Conservation (phyloP, 1,140 invertebrate species). For the Melitaea cinxia region DNA sequence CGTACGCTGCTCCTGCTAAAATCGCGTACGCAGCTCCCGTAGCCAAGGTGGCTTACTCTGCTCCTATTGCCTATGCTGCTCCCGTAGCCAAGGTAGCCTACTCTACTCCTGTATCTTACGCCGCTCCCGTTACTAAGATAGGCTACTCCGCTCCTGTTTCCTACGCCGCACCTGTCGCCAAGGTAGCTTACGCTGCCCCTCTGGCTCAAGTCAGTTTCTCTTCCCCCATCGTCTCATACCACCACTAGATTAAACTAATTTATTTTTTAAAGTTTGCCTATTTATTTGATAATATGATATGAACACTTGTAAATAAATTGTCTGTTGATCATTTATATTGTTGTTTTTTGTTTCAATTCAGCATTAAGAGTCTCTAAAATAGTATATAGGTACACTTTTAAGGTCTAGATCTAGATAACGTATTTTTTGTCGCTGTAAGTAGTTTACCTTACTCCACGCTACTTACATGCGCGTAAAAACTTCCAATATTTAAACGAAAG, state of each 20-base stretch:
- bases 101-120: slow-evolving; percentile 36
- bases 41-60: slow-evolving; percentile 48
- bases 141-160: not conserved
- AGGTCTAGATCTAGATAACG: not conserved
- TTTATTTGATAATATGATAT: slow-evolving; percentile 24
- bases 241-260: slow-evolving; percentile 1
- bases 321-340: slow-evolving; percentile 7
- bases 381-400: too few species aligned
- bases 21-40: slow-evolving; percentile 49
- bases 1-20: slow-evolving; percentile 51
- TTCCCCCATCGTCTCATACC: slow-evolving; percentile 22
- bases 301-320: slow-evolving; percentile 22
- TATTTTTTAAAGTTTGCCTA: slow-evolving; percentile 47
- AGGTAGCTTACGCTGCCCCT: slow-evolving; percentile 49
- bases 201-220: slow-evolving; percentile 47
- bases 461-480: not conserved
- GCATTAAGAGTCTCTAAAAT: too few species aligned
- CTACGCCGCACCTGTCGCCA: slow-evolving; percentile 40
- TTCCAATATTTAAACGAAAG: not conserved
- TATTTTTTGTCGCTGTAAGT: not conserved
- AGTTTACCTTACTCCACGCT: not conserved
- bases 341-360: not conserved
- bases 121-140: slow-evolving; percentile 34
- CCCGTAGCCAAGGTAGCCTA: slow-evolving; percentile 48
- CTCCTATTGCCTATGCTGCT: slow-evolving; percentile 43